Evolutionary conservation across 2,888 invertebrate genomes (phyloP).

Genomic region (Acronicta psi): DNA sequence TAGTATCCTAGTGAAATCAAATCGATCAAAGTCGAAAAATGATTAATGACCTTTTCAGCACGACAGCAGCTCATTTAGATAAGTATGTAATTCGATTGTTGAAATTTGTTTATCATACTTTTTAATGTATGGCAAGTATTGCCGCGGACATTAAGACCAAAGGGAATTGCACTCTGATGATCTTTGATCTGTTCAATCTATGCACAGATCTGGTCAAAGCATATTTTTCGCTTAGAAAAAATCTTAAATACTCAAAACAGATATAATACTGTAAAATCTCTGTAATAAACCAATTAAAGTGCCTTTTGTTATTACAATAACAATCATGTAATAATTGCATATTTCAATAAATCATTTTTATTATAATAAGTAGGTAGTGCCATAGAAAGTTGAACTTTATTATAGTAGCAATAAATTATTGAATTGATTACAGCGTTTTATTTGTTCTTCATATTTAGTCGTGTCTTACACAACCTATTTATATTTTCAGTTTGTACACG

Average conservation of each 20-base stretch:
- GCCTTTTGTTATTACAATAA: slow-evolving; percentile 13
- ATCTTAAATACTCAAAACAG: neutral
- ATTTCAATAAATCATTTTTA: neutral
- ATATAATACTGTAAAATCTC: neutral
- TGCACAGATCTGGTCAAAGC: neutral
- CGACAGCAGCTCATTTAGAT: neutral
- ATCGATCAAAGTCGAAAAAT: too few species aligned
- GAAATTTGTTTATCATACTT: neutral
- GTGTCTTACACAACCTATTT: too few species aligned
- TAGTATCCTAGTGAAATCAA: too few species aligned
- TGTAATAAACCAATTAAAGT: slow-evolving; percentile 16
- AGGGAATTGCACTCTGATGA: too few species aligned
- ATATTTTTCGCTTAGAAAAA: neutral
- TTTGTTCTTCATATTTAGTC: slow-evolving; percentile 11
- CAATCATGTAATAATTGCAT: neutral
- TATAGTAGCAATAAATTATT: slow-evolving; percentile 30
- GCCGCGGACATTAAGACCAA: neutral
- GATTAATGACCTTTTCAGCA: too few species aligned
- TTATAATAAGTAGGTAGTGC: neutral
- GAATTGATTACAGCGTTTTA: slow-evolving; percentile 25
- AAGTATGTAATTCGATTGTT: neutral
- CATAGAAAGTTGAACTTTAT: slow-evolving; percentile 22
- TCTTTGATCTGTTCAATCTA: too few species aligned
- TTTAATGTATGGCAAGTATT: neutral
- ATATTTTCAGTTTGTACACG: too few species aligned